These are phyloP conservation scores for Invenusta paracnida DNA, from an alignment of 2,888 invertebrate species.

Conservation along the genomic window DNA sequence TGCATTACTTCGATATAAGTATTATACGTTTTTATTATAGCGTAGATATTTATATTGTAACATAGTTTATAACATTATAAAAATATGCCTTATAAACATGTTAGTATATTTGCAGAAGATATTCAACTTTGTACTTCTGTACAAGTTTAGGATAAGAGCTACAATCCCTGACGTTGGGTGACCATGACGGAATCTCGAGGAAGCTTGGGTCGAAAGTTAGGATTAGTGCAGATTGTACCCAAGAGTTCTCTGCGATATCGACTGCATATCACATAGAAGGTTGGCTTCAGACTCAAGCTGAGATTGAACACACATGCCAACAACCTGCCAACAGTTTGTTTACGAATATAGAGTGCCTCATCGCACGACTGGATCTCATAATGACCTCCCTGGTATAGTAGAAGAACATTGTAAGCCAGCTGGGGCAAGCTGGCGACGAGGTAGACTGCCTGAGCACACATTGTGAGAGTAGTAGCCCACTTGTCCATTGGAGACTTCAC, in stretches of 20 bases:
- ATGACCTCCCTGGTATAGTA: not conserved
- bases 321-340: not conserved
- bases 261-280: not conserved
- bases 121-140: no score
- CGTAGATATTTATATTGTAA: no score
- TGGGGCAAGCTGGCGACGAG: not conserved
- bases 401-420: not conserved
- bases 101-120: no score
- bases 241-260: not conserved
- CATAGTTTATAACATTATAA: no score
- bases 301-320: not conserved
- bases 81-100: no score
- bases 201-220: not conserved
- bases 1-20: no score
- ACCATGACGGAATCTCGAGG: not conserved
- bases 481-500: conserved; percentile 1
- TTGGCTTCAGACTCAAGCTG: not conserved
- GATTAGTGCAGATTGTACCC: not conserved
- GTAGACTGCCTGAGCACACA: not conserved
- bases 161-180: not conserved
- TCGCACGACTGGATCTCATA: not conserved
- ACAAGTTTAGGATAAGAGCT: no score
- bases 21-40: no score
- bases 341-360: not conserved
- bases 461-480: not conserved